Evolutionary conservation across 2,113 vertebrate species (phyloP), one percentile per base, ranked within the genome.

Genomic region (Leuciscus idus): DNA sequence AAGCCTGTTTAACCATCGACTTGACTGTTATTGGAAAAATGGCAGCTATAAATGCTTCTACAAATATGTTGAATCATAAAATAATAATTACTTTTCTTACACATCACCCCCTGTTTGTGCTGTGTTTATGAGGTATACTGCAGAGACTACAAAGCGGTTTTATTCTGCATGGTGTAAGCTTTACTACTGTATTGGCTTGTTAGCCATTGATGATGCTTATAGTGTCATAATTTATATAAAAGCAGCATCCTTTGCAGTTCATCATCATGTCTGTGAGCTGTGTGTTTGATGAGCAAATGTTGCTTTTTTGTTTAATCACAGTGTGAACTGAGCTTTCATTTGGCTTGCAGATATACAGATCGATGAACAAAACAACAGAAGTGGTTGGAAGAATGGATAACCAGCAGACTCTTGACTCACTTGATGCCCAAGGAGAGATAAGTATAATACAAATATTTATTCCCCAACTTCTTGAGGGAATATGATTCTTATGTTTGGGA

Each of bases 221-320:
- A 17, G 11, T 83, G 52, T 81, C 46, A 48, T 55, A 28, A 83
- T 87, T 74, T 64, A 73, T 74, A 70, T 52, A 78, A 76, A 78
- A 23, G 64, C 8, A 2, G 5, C 39, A 52, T 43, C 33, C n/a
- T 68, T 75, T 9, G 12, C 26, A 59, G 50, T 46, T 73, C 48
- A 91, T 93, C 91, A 91, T 84, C 59, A 83, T 90, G 91, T 74
- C 89, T 92, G 90, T 89, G 88, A 90, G 91, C 85, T 89, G 88
- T 90, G 83, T 89, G 91, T 92, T 92, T 92, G 91, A 90, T 91
- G 92, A 94, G 88, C 86, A 79, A 85, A 89, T 59, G 82, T 88
- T 83, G 62, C 75, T 88, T 81, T 91, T 85, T 91, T 89, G 90
- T 89, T 91, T 89, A 91, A 91, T 88, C 90, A 91, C 90, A 81